Evolutionary conservation across 1,140 invertebrate genomes (phyloP), one percentile per base, ranked within the genome.

Genomic region (Onthophagus taurus): DNA sequence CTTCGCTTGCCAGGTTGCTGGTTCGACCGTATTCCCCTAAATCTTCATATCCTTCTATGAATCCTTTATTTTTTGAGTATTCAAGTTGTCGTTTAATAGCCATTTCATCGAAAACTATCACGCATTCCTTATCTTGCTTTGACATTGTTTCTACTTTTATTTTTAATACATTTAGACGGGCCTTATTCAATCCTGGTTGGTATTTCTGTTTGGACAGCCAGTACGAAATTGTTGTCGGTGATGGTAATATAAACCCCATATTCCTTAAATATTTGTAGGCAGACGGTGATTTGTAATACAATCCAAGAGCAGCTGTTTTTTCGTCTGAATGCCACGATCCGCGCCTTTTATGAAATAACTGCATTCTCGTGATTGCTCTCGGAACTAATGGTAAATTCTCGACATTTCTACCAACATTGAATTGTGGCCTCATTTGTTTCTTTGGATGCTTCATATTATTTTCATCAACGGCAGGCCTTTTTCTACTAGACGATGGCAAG

Each of bases 21-120:
- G 12, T 18, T 18, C 33, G 33, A 18, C 33, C 1, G 4, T 18
- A 35, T 19, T 18, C 17, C 4, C 33, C 33, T 18, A 3, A 35
- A 35, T 35, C 33, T 18, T 35, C 20, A 35, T 18, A 8, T 18
- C 33, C 33, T 12, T 35, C 33, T 4, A 35, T 18, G 17, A 35
- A 35, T 18, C 20, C 33, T 35, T 18, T 18, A 18, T 35, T 35
- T 17, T 35, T 19, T 17, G 24, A 26, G n/a, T 7, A 26, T n/a
- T 26, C 24, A 7, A 26, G 7, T 7, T n/a, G n/a, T 26, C n/a
- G 24, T n/a, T 26, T 26, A 26, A 26, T 26, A n/a, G 24, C 24
- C 24, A 26, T 26, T 26, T 26, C 24, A 26, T 26, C 24, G n/a
- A 26, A 26, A n/a, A 26, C 24, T 26, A 26, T 7, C 7, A 26